phyloP scores from a whole-genome alignment of 2,113 vertebrate genomes.

The Bagarius yarrelli region DNA sequence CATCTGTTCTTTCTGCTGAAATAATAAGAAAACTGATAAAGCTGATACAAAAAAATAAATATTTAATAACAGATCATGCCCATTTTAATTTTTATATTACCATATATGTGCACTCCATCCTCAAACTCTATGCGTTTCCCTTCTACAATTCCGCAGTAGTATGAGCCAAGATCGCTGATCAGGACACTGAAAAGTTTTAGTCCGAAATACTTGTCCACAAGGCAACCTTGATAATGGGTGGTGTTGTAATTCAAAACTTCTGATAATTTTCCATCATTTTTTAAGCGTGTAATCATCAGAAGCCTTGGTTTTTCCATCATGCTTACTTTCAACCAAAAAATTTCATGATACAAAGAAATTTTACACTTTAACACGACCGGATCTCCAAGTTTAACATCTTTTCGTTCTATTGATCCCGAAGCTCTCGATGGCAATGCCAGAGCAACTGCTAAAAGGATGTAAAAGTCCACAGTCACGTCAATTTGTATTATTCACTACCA shows the following conservation, averaged over 20 bases:
- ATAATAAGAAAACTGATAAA: neutral
- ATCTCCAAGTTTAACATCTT: conserved; percentile 38
- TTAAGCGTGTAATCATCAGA: conserved; percentile 21
- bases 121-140: conserved; percentile 38
- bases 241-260: conserved; percentile 31
- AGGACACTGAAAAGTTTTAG: conserved; percentile 28
- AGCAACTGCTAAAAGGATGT: neutral
- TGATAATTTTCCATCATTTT: conserved; percentile 27
- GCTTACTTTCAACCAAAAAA: conserved; percentile 42
- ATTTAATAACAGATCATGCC: neutral
- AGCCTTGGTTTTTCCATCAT: conserved; percentile 7
- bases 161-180: conserved; percentile 27
- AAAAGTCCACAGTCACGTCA: neutral
- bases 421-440: neutral
- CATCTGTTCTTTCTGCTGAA: neutral
- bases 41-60: neutral
- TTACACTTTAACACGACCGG: conserved; percentile 16
- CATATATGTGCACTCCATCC: conserved; percentile 36
- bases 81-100: neutral
- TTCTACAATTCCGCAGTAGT: conserved; percentile 28
- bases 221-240: conserved; percentile 29
- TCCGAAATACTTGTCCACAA: conserved; percentile 5
- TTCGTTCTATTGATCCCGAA: neutral
- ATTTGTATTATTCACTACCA: neutral
- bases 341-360: conserved; percentile 28